These are phyloP conservation scores for Siniperca obscura DNA, from an alignment of 2,797 vertebrate species.

Conservation along the genomic window DNA sequence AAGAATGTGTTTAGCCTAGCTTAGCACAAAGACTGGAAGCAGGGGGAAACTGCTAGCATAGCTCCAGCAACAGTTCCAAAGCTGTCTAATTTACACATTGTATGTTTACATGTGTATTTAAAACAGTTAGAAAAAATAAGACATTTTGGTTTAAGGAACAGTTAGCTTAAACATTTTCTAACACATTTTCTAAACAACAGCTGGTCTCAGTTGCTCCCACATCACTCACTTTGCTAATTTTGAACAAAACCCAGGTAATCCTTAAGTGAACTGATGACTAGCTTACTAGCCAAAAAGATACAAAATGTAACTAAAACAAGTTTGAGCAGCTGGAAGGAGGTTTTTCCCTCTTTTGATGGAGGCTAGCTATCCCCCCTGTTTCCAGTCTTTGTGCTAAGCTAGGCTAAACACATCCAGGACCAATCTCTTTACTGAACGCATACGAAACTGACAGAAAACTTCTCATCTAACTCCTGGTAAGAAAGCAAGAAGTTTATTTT, in stretches of 20 bases:
- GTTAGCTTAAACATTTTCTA: not conserved
- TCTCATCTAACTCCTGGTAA: not conserved
- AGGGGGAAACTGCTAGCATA: not conserved
- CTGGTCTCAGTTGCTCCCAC: not conserved
- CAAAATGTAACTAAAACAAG: not conserved
- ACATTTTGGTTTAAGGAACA: not conserved
- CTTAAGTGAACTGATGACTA: not conserved
- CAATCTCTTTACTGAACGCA: no score
- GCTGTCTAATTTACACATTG: not conserved
- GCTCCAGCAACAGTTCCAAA: not conserved
- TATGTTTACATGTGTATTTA: not conserved
- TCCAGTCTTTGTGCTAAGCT: not conserved
- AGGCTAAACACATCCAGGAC: not conserved
- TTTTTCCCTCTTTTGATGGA: not conserved
- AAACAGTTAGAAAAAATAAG: no score
- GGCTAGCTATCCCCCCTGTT: not conserved
- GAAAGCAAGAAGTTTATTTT: not conserved
- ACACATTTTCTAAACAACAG: no score
- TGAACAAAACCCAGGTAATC: no score
- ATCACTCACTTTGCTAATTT: no score
- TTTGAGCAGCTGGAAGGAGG: not conserved
- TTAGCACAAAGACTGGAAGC: not conserved
- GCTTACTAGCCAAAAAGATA: not conserved
- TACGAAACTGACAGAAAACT: no score
- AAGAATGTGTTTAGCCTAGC: not conserved